Evolutionary conservation across 2,797 vertebrate genomes (phyloP).

Genomic region (Micromesistius poutassou): DNA sequence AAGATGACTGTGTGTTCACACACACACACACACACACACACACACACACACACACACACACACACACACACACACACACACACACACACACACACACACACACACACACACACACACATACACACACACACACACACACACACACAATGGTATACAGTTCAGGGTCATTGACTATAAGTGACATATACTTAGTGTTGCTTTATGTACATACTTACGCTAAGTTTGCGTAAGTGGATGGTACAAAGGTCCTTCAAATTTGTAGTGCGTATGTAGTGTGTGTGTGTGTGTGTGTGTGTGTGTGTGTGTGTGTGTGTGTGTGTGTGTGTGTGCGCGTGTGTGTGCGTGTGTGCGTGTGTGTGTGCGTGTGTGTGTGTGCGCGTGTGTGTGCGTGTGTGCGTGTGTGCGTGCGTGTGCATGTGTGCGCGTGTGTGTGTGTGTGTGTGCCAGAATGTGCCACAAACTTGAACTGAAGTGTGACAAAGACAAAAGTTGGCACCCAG

Average conservation of each 20-base stretch:
- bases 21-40: background rate
- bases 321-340: too few relatives aligned
- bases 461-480: background rate
- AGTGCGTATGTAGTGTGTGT: background rate
- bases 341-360: background rate
- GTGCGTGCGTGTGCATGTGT: background rate
- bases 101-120: too few relatives aligned
- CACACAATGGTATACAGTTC: background rate
- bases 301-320: background rate
- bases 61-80: background rate
- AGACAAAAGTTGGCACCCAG: background rate
- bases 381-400: slow-evolving; percentile 1
- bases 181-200: background rate
- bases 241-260: background rate
- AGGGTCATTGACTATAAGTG: background rate
- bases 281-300: background rate
- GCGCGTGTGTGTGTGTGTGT: background rate
- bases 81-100: background rate
- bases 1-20: background rate
- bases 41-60: background rate
- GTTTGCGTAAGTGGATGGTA: background rate
- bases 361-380: background rate
- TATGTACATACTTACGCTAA: background rate
- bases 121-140: too few relatives aligned
- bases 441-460: background rate